Evolutionary conservation across 2,113 vertebrate genomes (phyloP).

Genomic region (Struthidea cinerea): DNA sequence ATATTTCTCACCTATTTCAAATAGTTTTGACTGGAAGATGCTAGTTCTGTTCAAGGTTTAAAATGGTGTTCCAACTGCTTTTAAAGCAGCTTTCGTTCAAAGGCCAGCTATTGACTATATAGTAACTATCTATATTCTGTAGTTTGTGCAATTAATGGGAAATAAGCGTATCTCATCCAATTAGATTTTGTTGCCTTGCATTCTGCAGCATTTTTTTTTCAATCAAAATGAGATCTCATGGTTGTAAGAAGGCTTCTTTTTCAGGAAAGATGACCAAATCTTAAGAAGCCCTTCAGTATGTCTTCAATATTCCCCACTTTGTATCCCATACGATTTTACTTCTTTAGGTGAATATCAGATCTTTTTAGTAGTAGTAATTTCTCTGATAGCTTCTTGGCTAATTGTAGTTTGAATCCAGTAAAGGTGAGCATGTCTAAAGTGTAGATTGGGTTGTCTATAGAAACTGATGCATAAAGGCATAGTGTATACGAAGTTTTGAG

Average conservation of each 20-base stretch:
- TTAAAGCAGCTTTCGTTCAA: background rate
- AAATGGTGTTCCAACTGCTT: background rate
- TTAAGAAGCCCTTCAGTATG: background rate
- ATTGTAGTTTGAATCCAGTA: background rate
- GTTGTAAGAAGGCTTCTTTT: background rate
- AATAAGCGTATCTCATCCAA: background rate
- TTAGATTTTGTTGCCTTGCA: background rate
- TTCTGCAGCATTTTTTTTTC: background rate
- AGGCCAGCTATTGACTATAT: background rate
- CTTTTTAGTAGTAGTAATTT: background rate
- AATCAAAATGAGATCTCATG: background rate
- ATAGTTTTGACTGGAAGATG: background rate
- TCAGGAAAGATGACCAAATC: background rate
- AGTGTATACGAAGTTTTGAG: background rate
- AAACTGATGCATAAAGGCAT: background rate
- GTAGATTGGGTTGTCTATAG: background rate
- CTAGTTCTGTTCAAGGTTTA: background rate
- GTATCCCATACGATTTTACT: background rate
- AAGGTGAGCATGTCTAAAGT: background rate
- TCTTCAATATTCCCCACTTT: background rate
- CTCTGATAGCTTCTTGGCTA: background rate
- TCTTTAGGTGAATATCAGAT: background rate
- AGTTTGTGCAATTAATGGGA: background rate
- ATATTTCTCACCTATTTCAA: background rate
- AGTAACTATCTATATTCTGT: background rate